Evolutionary conservation across 2,797 vertebrate genomes (phyloP).

Genomic region (Pelobates cultripes): DNA sequence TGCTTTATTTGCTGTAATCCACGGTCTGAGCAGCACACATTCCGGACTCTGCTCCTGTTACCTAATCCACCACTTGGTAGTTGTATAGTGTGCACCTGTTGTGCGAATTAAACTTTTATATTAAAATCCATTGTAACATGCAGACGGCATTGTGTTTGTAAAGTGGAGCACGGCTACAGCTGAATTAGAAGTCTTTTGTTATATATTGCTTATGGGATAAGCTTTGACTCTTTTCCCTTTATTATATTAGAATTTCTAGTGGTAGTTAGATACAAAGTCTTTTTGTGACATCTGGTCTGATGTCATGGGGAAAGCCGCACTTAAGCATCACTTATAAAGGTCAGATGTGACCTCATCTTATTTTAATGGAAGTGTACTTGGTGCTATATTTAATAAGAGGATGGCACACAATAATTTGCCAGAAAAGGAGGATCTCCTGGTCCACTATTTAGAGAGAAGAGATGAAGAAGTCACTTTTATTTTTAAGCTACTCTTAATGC

Average conservation of each 20-base stretch:
- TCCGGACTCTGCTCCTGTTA: not conserved
- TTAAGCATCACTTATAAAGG: too few species aligned
- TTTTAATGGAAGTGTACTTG: too few species aligned
- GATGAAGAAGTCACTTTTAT: too few species aligned
- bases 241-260: not conserved
- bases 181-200: not conserved
- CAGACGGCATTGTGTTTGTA: not conserved
- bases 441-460: too few species aligned
- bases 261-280: not conserved
- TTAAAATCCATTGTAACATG: not conserved
- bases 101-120: not conserved
- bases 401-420: too few species aligned
- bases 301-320: too few species aligned
- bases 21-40: not conserved
- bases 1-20: conserved; percentile 3
- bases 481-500: too few species aligned
- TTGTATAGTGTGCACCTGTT: not conserved
- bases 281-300: too few species aligned
- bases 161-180: not conserved
- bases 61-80: not conserved
- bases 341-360: too few species aligned
- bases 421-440: too few species aligned
- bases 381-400: too few species aligned
- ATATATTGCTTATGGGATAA: not conserved
- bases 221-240: not conserved